Evolutionary conservation across 2,113 vertebrate species (phyloP).

Genomic region (Indicator maculatus): DNA sequence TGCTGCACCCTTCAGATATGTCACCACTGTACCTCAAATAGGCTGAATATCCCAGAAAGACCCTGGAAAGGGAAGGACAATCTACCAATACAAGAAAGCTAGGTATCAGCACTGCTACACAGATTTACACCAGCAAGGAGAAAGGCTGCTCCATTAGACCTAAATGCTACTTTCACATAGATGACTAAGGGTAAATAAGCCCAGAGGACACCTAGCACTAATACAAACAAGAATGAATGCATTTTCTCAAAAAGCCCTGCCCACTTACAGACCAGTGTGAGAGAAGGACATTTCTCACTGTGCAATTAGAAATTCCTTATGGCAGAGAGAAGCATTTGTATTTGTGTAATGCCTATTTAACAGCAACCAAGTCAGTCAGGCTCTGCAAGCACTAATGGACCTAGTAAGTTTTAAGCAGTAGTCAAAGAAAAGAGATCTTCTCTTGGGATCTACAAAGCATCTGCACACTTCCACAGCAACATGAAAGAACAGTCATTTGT

Average conservation of each 20-base stretch:
- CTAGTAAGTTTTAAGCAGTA: background rate
- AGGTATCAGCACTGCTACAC: background rate
- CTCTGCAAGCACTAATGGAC: background rate
- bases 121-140: background rate
- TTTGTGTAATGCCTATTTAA: background rate
- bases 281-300: background rate
- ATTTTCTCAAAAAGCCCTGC: background rate
- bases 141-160: background rate
- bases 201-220: background rate
- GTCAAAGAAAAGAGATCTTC: background rate
- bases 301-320: background rate
- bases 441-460: background rate
- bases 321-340: background rate
- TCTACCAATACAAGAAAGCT: background rate
- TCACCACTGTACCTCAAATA: background rate
- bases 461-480: background rate
- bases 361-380: background rate
- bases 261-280: background rate
- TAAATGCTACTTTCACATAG: background rate
- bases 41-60: background rate
- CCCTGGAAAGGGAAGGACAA: background rate
- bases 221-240: background rate
- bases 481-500: background rate
- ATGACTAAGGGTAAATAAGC: background rate
- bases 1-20: background rate